Evolutionary conservation across 2,113 vertebrate species (phyloP).

Genomic region (Melospiza melodia): DNA sequence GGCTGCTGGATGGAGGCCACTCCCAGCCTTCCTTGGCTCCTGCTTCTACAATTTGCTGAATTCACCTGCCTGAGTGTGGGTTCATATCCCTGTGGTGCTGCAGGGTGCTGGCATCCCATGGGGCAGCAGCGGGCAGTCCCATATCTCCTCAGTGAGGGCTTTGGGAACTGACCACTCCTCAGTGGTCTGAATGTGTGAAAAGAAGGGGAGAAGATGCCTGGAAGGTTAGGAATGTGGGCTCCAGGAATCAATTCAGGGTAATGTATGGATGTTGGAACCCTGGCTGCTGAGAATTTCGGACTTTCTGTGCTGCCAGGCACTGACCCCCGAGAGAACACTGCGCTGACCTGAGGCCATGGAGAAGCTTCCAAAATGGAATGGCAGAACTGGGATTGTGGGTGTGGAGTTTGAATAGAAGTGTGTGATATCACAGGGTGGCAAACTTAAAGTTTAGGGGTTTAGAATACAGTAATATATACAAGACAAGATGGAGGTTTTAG

Average conservation of each 20-base stretch:
- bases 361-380: neutral
- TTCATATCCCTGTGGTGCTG: neutral
- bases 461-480: no score
- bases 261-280: neutral
- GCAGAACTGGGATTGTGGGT: neutral
- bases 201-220: neutral
- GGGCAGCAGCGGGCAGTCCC: neutral
- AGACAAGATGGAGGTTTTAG: no score
- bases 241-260: neutral
- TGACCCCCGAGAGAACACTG: neutral
- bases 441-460: neutral
- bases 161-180: neutral
- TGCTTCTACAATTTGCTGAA: neutral
- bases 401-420: neutral
- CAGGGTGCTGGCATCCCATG: neutral
- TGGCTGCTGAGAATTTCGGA: neutral
- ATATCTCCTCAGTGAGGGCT: no score
- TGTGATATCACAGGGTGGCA: neutral
- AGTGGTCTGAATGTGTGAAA: neutral
- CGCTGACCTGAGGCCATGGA: fast-evolving
- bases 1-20: neutral
- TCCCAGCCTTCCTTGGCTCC: neutral
- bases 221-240: neutral
- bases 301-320: neutral
- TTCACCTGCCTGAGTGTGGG: fast-evolving